Percentiles rank a stretch among this genome's conserved stretches.
phyloP scores from a whole-genome alignment of 1,140 invertebrate genomes.

The Aleiodes sp. region DNA sequence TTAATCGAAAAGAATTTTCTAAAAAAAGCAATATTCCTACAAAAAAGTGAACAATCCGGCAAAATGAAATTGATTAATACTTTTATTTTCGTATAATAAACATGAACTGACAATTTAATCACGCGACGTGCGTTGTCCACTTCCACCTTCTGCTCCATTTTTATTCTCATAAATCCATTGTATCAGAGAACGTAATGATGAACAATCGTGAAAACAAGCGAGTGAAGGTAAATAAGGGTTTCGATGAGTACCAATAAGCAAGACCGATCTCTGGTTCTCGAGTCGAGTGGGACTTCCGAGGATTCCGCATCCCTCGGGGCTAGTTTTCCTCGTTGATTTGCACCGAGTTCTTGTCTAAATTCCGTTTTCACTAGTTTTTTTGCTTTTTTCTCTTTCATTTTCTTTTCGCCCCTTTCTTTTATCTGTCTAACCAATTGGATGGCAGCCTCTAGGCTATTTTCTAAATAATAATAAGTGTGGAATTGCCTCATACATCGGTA shows the following conservation, averaged over 20 bases:
- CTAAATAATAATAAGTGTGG: neutral
- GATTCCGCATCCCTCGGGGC: constrained; percentile 16
- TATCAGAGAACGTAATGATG: neutral
- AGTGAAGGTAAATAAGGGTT: neutral
- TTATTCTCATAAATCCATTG: neutral
- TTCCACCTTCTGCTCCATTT: constrained; percentile 2
- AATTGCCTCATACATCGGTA: neutral
- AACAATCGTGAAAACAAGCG: neutral
- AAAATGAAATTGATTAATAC: no score
- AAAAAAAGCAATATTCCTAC: no score
- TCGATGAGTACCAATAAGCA: constrained; percentile 11
- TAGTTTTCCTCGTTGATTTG: constrained; percentile 9
- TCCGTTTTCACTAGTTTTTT: neutral
- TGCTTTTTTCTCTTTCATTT: no score
- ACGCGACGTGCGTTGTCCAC: no score
- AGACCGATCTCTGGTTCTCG: neutral
- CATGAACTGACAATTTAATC: no score
- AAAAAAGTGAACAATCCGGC: no score
- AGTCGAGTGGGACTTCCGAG: neutral
- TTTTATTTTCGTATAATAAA: no score
- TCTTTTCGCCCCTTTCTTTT: neutral
- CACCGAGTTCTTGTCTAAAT: constrained; percentile 6
- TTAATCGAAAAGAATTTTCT: no score
- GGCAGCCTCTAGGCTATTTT: neutral
- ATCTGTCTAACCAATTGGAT: neutral